These are phyloP conservation scores for Phyllopteryx taeniolatus DNA, from an alignment of 2,113 vertebrate genomes.

Conservation along the genomic window DNA sequence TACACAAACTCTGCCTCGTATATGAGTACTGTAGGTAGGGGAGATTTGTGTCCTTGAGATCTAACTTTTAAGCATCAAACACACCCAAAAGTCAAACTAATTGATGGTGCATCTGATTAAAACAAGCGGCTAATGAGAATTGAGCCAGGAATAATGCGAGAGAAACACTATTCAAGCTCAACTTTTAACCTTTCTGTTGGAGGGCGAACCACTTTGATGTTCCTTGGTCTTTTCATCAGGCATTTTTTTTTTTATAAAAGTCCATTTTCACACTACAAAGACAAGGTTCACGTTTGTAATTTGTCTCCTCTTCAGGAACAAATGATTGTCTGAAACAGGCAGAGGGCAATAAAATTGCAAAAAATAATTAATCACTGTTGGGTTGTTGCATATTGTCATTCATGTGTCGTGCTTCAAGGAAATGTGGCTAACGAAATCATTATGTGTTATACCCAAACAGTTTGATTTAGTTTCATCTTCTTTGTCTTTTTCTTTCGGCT, in stretches of 20 bases:
- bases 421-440: background rate
- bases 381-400: background rate
- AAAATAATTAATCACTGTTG: background rate
- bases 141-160: conserved; percentile 83
- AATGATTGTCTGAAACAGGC: conserved; percentile 59
- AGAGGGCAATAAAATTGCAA: conserved; percentile 50
- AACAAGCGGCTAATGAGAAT: conserved; percentile 95
- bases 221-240: conserved; percentile 92
- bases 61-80: conserved; percentile 64
- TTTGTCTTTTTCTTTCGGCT: too few species aligned
- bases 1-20: conserved; percentile 17
- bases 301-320: conserved; percentile 70
- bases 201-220: conserved; percentile 89
- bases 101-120: conserved; percentile 85
- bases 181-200: conserved; percentile 91
- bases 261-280: conserved; percentile 78
- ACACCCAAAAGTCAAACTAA: conserved; percentile 69
- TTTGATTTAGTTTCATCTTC: too few species aligned
- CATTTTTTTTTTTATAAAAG: conserved; percentile 75
- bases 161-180: conserved; percentile 87
- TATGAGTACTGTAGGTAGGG: conserved; percentile 28
- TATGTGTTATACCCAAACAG: too few species aligned
- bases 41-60: conserved; percentile 72
- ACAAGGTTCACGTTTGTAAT: conserved; percentile 69
- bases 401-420: background rate